Evolutionary conservation across 37 sponge, comb jelly and placozoan species (phyloP).

Genomic region (Halichondria panicea): DNA sequence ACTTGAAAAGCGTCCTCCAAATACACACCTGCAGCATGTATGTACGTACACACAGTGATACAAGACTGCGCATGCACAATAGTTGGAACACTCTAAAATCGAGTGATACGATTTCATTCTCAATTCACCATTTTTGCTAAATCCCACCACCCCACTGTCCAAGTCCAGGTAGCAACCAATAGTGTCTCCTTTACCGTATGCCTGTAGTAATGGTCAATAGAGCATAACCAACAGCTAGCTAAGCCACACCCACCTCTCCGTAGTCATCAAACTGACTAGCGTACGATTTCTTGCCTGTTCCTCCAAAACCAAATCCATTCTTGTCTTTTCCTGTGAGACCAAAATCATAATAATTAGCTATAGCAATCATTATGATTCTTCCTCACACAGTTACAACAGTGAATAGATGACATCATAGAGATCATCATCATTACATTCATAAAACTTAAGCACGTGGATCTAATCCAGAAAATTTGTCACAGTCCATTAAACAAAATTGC

Average conservation of each 20-base stretch:
- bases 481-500: too few relatives aligned
- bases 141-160: slow-evolving; percentile 53
- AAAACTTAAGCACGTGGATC: too few relatives aligned
- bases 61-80: too few relatives aligned
- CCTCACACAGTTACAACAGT: too few relatives aligned
- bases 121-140: slow-evolving; percentile 93
- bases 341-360: too few relatives aligned
- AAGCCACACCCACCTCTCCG: slow-evolving; percentile 74
- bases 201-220: slow-evolving; percentile 3
- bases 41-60: too few relatives aligned
- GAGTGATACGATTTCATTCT: not conserved
- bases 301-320: slow-evolving; percentile 95
- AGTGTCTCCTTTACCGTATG: slow-evolving; percentile 87
- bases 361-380: too few relatives aligned
- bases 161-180: slow-evolving; percentile 91
- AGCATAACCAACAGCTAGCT: not conserved
- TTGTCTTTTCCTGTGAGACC: slow-evolving; percentile 80
- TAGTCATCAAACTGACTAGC: slow-evolving; percentile 89
- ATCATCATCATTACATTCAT: too few relatives aligned
- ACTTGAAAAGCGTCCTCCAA: slow-evolving; percentile 91
- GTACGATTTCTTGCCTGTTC: slow-evolving; percentile 93
- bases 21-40: too few relatives aligned
- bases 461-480: too few relatives aligned
- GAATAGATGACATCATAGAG: too few relatives aligned
- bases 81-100: not conserved